phyloP scores from a whole-genome alignment of 2,888 invertebrate species.

The Drosophila multiciliata region DNA sequence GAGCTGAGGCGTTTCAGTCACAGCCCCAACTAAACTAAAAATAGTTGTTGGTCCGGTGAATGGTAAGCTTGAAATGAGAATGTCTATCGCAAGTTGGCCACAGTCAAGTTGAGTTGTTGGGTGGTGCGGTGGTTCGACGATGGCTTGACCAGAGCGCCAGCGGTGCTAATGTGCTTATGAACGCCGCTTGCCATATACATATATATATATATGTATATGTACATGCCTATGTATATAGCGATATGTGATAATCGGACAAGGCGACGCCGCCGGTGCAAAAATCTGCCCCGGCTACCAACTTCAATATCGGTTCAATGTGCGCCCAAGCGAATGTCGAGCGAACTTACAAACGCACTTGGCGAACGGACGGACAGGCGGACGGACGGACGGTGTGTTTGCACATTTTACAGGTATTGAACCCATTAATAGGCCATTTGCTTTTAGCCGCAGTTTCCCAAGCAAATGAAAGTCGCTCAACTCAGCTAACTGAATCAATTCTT shows the following conservation, averaged over 20 bases:
- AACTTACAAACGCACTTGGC: constrained; percentile 5
- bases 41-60: constrained; percentile 62
- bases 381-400: constrained; percentile 46
- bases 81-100: constrained; percentile 62
- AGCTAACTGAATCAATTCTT: constrained; percentile 11
- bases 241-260: constrained; percentile 72
- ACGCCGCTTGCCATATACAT: constrained; percentile 51
- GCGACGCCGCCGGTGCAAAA: constrained; percentile 20
- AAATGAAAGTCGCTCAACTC: constrained; percentile 53
- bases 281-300: constrained; percentile 10
- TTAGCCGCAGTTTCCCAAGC: constrained; percentile 45
- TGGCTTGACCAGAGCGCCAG: constrained; percentile 60
- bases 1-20: constrained; percentile 56
- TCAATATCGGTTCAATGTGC: constrained; percentile 58
- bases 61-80: constrained; percentile 58
- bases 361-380: neutral
- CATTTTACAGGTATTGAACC: constrained; percentile 75
- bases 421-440: constrained; percentile 66
- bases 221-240: constrained; percentile 26
- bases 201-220: neutral
- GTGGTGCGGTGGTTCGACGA: constrained; percentile 36
- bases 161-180: constrained; percentile 78
- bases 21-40: constrained; percentile 55
- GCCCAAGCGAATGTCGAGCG: constrained; percentile 23
- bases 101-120: constrained; percentile 15